These are phyloP conservation scores for Cydia amplana DNA, from an alignment of 1,140 invertebrate species.

Conservation along the genomic window DNA sequence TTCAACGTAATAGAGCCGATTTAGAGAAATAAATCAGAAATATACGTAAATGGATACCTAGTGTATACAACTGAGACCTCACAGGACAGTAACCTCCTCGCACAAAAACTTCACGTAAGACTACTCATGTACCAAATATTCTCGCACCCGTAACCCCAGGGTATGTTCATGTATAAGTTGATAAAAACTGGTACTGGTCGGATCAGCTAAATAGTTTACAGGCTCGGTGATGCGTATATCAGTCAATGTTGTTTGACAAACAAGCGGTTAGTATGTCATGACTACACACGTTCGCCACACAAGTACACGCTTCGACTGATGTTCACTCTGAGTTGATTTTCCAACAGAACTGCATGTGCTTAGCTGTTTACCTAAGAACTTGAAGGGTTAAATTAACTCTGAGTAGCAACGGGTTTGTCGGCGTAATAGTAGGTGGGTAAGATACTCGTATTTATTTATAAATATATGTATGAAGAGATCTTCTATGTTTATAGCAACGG, in stretches of 20 bases:
- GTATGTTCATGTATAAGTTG: background rate
- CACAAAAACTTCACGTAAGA: no score
- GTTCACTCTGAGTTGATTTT: background rate
- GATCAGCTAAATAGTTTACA: background rate
- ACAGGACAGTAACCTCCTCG: no score
- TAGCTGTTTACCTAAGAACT: background rate
- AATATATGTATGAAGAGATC: no score
- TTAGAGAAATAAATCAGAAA: no score
- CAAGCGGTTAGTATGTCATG: slow-evolving; percentile 6
- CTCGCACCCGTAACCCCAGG: no score
- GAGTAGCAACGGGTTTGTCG: no score
- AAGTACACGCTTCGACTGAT: slow-evolving; percentile 10
- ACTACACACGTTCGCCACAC: slow-evolving; percentile 23
- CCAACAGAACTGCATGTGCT: background rate
- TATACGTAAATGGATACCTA: no score
- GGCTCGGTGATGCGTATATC: background rate
- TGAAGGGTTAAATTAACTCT: background rate
- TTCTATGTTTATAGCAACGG: no score
- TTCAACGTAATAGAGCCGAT: no score
- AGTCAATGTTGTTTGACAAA: slow-evolving; percentile 25
- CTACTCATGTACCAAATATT: background rate
- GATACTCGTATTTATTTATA: no score
- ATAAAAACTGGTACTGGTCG: background rate
- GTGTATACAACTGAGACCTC: no score
- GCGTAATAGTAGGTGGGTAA: no score